Conservation (phyloP, 2,888 invertebrate genomes). For the Calameuta filiformis region DNA sequence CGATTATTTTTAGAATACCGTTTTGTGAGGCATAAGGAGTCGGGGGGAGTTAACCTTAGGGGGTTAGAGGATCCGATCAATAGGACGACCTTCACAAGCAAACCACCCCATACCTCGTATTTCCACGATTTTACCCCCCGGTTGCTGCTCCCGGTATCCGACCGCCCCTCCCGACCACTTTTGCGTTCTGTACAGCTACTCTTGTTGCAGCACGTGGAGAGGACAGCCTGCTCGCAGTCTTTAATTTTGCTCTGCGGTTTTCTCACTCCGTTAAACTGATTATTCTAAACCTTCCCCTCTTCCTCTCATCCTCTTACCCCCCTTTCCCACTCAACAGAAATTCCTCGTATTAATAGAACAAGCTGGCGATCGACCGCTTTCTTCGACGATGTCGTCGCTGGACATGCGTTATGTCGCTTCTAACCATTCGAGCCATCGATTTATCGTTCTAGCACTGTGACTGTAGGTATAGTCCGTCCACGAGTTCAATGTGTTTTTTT, state of each 20-base stretch:
- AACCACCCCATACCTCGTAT: background rate
- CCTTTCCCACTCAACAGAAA: background rate
- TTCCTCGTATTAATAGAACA: background rate
- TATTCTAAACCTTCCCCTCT: constrained; percentile 5
- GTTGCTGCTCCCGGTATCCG: background rate
- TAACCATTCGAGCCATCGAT: background rate
- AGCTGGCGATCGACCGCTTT: background rate
- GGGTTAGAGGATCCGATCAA: constrained; percentile 17
- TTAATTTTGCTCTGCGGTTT: background rate
- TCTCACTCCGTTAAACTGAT: constrained; percentile 21
- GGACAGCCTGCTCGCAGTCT: background rate
- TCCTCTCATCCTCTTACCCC: background rate
- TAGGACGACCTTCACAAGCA: constrained; percentile 20
- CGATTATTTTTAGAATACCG: background rate
- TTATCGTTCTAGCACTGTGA: background rate
- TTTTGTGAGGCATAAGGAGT: constrained; percentile 3
- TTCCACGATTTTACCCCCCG: background rate
- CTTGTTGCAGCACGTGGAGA: background rate
- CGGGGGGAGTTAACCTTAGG: constrained; percentile 1
- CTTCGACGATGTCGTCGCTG: background rate
- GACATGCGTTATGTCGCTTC: background rate
- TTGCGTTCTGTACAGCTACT: background rate
- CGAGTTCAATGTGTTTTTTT: too few species aligned
- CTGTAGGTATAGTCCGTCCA: background rate
- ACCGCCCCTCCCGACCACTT: background rate